These are phyloP conservation scores for Xiphorhynchus erythropygius DNA, from an alignment of 2,797 vertebrate genomes.

Conservation along the genomic window DNA sequence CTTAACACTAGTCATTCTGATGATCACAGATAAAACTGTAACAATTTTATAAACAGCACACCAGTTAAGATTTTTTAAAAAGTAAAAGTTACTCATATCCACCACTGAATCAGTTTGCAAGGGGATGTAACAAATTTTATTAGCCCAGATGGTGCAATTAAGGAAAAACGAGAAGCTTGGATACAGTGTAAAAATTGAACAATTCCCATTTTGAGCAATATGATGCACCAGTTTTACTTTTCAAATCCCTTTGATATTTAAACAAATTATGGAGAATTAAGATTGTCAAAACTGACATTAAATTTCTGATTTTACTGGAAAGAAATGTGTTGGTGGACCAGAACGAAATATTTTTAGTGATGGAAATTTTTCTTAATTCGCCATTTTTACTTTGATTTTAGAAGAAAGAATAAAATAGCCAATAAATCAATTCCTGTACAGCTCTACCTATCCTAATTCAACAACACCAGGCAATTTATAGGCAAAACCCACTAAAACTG, in stretches of 20 bases:
- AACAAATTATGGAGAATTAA: background rate
- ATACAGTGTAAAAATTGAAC: background rate
- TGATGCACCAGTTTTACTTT: background rate
- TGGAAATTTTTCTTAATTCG: background rate
- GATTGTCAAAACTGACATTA: background rate
- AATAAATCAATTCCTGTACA: background rate
- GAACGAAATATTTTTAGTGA: background rate
- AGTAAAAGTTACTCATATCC: background rate
- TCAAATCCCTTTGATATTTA: background rate
- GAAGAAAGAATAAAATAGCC: background rate
- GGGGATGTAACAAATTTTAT: background rate
- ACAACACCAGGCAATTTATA: background rate
- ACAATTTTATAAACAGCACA: background rate
- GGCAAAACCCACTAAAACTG: background rate
- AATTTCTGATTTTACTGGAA: background rate
- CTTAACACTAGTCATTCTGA: background rate
- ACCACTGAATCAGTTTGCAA: background rate
- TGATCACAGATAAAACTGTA: background rate
- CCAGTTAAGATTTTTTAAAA: background rate
- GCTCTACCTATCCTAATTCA: background rate
- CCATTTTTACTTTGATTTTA: background rate
- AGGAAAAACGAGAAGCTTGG: background rate
- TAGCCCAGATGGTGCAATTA: slow-evolving; percentile 27
- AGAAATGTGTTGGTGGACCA: background rate
- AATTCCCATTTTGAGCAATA: background rate